These are phyloP conservation scores for Acromyrmex charruanus DNA, from an alignment of 1,140 invertebrate genomes.

Conservation along the genomic window DNA sequence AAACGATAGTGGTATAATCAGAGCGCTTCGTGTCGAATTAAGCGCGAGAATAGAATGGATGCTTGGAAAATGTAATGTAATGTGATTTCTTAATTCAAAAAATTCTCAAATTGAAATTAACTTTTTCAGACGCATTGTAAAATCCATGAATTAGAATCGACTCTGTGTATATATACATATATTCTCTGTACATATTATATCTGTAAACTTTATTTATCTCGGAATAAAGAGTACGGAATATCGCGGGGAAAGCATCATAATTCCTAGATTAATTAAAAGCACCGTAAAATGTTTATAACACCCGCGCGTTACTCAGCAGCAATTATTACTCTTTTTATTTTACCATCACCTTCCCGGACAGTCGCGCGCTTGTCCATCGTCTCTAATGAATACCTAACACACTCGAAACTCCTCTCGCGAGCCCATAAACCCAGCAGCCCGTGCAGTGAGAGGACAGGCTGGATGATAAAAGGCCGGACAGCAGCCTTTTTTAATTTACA, in stretches of 20 bases:
- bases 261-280: constrained; percentile 73
- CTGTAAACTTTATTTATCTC: background rate
- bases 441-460: constrained; percentile 21
- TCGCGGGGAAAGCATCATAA: constrained; percentile 36
- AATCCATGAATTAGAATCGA: background rate
- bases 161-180: background rate
- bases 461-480: constrained; percentile 66
- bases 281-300: constrained; percentile 72
- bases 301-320: constrained; percentile 32
- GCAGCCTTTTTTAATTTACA: constrained; percentile 67
- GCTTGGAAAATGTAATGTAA: background rate
- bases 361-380: constrained; percentile 44
- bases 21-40: background rate
- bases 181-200: background rate
- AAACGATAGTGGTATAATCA: constrained; percentile 11
- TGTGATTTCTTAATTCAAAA: background rate
- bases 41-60: background rate
- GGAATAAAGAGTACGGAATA: background rate
- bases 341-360: constrained; percentile 45
- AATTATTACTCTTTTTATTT: constrained; percentile 70
- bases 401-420: constrained; percentile 64
- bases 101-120: background rate
- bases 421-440: constrained; percentile 60
- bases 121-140: background rate
- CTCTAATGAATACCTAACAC: constrained; percentile 76